These are phyloP conservation scores for Mylabris phalerata DNA, from an alignment of 1,140 invertebrate genomes.

Conservation along the genomic window DNA sequence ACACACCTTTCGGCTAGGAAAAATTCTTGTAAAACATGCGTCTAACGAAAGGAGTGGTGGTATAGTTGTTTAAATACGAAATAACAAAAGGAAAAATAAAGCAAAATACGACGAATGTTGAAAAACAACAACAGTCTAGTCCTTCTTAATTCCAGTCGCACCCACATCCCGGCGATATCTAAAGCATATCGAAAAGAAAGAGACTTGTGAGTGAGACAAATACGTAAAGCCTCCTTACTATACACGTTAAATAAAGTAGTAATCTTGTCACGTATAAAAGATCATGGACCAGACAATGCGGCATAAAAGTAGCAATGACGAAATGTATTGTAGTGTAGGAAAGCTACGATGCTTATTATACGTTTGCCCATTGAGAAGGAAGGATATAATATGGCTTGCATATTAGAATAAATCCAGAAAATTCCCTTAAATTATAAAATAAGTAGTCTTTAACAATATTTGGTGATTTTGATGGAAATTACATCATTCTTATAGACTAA, in stretches of 20 bases:
- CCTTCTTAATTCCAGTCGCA: constrained; percentile 17
- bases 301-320: constrained; percentile 29
- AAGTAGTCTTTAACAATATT: no score
- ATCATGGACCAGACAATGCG: constrained; percentile 23
- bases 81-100: no score
- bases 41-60: no score
- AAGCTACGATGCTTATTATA: background rate
- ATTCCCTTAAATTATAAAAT: background rate
- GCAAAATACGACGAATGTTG: no score
- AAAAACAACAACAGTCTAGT: background rate
- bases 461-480: no score
- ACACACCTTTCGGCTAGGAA: no score
- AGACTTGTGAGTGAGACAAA: background rate
- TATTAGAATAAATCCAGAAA: background rate
- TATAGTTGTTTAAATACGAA: no score
- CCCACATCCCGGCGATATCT: constrained; percentile 12
- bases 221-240: background rate
- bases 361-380: no score
- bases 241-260: constrained; percentile 16
- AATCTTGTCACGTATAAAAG: constrained; percentile 22
- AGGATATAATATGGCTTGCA: no score
- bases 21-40: no score
- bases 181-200: constrained; percentile 13
- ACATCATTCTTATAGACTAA: no score
- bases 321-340: constrained; percentile 13